phyloP scores from a whole-genome alignment of 2,797 vertebrate genomes.

The Neosalanx taihuensis region DNA sequence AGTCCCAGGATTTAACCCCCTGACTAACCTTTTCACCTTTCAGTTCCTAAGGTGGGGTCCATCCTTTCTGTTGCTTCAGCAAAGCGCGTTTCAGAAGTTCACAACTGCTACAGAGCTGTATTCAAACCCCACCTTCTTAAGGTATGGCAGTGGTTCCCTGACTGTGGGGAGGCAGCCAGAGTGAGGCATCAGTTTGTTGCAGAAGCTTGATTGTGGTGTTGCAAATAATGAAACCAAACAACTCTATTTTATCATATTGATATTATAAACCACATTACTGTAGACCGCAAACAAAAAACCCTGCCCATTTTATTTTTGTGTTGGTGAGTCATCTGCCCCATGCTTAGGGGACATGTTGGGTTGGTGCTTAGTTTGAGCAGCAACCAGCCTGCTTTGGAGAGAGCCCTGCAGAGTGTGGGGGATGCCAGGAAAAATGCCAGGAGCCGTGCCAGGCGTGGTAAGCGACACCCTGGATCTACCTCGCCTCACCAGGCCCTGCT shows the following conservation, averaged over 20 bases:
- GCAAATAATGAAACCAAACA: no score
- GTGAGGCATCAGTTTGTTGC: no score
- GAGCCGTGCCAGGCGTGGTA: slow-evolving; percentile 8
- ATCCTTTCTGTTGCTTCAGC: slow-evolving; percentile 27
- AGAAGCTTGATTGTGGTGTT: no score
- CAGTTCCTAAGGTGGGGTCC: slow-evolving; percentile 43
- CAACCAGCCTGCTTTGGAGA: slow-evolving; percentile 37
- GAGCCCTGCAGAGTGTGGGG: slow-evolving; percentile 31
- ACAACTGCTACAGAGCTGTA: not conserved
- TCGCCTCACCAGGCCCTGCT: slow-evolving; percentile 50
- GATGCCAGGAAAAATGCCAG: slow-evolving; percentile 40
- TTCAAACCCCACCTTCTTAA: not conserved
- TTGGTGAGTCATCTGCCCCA: slow-evolving; percentile 21
- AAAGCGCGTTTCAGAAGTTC: slow-evolving; percentile 12
- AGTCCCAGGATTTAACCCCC: not conserved
- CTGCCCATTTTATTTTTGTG: slow-evolving; percentile 16
- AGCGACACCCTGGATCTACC: slow-evolving; percentile 34
- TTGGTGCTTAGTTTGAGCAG: slow-evolving; percentile 37
- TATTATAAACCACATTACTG: not conserved
- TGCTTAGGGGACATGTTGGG: slow-evolving; percentile 27
- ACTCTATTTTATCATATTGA: no score
- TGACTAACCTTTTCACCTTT: slow-evolving; percentile 15
- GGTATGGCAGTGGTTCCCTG: not conserved
- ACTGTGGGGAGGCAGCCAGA: no score
- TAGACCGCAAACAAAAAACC: not conserved